A percentile compares a stretch with the other conserved stretches of the same genome.
Conservation (phyloP, 2,797 vertebrate genomes). For the Eidolon dupreanum region DNA sequence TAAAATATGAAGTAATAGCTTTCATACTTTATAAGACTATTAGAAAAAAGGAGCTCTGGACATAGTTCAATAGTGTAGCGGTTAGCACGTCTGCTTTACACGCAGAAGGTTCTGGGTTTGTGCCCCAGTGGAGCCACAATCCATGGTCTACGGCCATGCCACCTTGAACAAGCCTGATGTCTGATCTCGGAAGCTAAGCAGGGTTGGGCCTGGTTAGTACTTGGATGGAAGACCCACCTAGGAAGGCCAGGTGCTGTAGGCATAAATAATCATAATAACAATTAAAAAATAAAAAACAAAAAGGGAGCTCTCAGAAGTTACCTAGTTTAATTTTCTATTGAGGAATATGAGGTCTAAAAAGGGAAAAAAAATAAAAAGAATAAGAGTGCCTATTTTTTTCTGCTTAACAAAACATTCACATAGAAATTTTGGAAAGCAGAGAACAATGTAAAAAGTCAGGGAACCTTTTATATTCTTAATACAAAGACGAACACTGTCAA, state of each 20-base stretch:
- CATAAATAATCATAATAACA: too few relatives aligned
- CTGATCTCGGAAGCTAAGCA: too few relatives aligned
- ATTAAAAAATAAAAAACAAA: not conserved
- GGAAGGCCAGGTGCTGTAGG: too few relatives aligned
- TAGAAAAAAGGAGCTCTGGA: not conserved
- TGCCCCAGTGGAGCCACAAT: too few relatives aligned
- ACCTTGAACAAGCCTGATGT: too few relatives aligned
- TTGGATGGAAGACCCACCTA: too few relatives aligned
- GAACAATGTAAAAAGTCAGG: conserved; percentile 25
- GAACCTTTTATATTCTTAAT: conserved; percentile 6
- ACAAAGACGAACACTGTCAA: conserved; percentile 7
- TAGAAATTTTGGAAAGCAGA: conserved; percentile 24
- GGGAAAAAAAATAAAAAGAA: not conserved
- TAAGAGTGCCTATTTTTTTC: not conserved
- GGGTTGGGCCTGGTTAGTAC: too few relatives aligned
- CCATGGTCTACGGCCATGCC: too few relatives aligned
- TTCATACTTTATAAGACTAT: not conserved
- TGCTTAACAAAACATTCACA: conserved; percentile 21
- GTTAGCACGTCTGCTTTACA: too few relatives aligned
- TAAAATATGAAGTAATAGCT: not conserved
- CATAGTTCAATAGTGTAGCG: too few relatives aligned
- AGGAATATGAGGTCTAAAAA: not conserved
- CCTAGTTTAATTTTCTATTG: conserved; percentile 3
- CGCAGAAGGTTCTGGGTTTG: too few relatives aligned
- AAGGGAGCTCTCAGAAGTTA: not conserved